Evolutionary conservation across 2,797 vertebrate genomes (phyloP), one percentile per base, ranked within the genome.

Genomic region (Malacoctenus gilli): DNA sequence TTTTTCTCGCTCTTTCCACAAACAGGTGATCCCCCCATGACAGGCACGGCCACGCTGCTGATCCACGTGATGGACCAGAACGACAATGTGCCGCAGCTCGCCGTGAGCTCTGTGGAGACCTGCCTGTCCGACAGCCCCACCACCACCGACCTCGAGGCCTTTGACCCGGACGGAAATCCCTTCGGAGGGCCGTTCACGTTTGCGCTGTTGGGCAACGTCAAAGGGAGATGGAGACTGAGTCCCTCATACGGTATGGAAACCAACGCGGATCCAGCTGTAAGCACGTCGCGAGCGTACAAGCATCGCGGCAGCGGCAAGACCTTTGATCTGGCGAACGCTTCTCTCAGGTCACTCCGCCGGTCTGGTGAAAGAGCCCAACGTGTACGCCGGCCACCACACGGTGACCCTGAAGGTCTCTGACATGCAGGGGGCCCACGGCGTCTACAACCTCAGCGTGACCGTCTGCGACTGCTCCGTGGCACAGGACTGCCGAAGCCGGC

Each of bases 181-280:
- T 90, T 66, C 0, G 80, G 70, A 22, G 89, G 87, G 2, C 91
- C 90, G 12, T 92, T 91, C 55, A 62, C 3, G 1, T 88, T 91
- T 67, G 36, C 87, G 25, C 31, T 91, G 0, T 37, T 86, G 10
- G 86, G 83, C 2, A 65, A 86, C 2, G 40, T 78, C 4, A 36
- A 77, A 8, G 63, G 51, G 14, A 82, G 79, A 59, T 86, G 90
- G 84, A 81, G 36, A 21, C 65, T 92, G 2, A 42, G 72, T 38
- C 83, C 86, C 1, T 65, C 2, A 2, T 2, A 84, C 48, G 89
- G 90, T 91, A 87, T 35, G 59, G 23, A 53, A n/a, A n/a, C n/a
- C 12, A 22, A 4, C 4, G 0, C 0, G 8, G 5, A 6, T 5
- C 16, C 5, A 2, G 8, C 12, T 3, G 23, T 25, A 30, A 32